A percentile compares a stretch with the other conserved stretches of the same genome.
phyloP scores from a whole-genome alignment of 2,797 vertebrate species.

The Hipposideros larvatus region DNA sequence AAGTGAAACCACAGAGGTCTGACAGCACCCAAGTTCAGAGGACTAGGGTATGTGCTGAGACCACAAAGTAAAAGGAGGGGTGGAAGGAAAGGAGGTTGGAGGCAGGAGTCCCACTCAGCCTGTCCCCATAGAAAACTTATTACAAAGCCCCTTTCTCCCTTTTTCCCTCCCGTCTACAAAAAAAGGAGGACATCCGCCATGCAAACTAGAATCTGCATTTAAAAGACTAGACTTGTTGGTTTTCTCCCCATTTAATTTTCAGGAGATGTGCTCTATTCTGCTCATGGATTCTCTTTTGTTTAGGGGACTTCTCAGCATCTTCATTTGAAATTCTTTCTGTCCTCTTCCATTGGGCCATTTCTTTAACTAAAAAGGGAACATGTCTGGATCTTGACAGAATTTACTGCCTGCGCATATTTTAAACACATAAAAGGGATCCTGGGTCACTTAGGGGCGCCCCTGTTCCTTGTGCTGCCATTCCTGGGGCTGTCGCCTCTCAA shows the following conservation, averaged over 20 bases:
- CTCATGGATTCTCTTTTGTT: background rate
- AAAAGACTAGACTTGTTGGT: background rate
- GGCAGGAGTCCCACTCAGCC: background rate
- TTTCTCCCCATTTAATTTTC: constrained; percentile 6
- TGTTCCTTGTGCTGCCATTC: background rate
- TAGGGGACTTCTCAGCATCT: background rate
- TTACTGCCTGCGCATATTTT: background rate
- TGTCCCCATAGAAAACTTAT: background rate
- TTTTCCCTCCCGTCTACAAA: background rate
- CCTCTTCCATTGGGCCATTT: background rate
- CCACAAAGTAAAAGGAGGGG: background rate
- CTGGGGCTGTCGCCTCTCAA: background rate
- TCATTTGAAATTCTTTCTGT: constrained; percentile 58
- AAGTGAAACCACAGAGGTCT: background rate
- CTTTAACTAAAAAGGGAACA: constrained; percentile 61
- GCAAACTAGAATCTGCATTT: constrained; percentile 23
- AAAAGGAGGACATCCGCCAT: background rate
- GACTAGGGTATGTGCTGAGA: background rate
- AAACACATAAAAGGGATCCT: background rate
- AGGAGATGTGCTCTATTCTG: background rate
- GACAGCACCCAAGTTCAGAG: background rate
- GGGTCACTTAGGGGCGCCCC: background rate
- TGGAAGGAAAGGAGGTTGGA: background rate
- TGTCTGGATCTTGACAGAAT: constrained; percentile 25
- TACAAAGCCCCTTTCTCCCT: background rate